Evolutionary conservation across 2,888 invertebrate species (phyloP).

Genomic region (Automeris io): DNA sequence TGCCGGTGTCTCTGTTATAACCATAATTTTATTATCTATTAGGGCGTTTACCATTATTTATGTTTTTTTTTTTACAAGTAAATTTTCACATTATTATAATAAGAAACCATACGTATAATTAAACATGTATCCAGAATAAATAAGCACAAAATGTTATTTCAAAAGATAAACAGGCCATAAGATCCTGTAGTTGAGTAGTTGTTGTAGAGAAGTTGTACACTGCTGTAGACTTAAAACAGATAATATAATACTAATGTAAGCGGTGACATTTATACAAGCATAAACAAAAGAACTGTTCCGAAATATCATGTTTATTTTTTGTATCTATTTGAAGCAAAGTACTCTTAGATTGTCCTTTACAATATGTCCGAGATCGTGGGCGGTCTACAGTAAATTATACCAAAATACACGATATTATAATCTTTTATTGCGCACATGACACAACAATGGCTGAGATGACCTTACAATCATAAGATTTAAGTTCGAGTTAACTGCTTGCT

Average conservation of each 20-base stretch:
- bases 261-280: conserved; percentile 8
- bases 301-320: background rate
- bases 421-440: conserved; percentile 60
- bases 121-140: background rate
- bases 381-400: conserved; percentile 55
- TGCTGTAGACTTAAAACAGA: conserved; percentile 11
- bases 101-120: background rate
- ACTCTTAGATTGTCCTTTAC: conserved; percentile 8
- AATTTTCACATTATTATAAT: background rate
- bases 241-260: conserved; percentile 9
- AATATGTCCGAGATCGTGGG: conserved; percentile 34
- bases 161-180: conserved; percentile 21
- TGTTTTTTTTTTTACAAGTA: background rate
- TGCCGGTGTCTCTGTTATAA: conserved; percentile 42
- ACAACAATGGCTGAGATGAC: conserved; percentile 65
- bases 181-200: conserved; percentile 28
- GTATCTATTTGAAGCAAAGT: background rate
- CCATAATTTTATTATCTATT: too few species aligned
- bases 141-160: too few species aligned
- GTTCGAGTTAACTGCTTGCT: conserved; percentile 33
- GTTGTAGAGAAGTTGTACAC: too few species aligned
- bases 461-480: conserved; percentile 51
- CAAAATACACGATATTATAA: conserved; percentile 65
- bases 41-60: conserved; percentile 48
- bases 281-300: background rate